phyloP scores from a whole-genome alignment of 2,797 vertebrate species.

The Rhodeus uyekii region DNA sequence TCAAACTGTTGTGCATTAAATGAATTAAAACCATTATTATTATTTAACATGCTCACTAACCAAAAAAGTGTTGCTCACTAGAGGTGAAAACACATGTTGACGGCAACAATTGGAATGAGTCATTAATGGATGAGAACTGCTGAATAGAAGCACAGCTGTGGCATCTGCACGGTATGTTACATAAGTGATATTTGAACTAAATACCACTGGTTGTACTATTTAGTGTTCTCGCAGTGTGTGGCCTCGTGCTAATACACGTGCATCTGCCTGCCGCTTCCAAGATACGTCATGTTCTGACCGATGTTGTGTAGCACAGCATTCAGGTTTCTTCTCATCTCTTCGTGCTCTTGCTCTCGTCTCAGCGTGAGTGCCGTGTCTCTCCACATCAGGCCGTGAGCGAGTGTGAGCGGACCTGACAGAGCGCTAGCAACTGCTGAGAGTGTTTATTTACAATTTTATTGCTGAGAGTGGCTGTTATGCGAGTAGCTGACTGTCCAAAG shows the following conservation, averaged over 20 bases:
- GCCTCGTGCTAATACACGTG: constrained; percentile 21
- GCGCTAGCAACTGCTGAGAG: neutral
- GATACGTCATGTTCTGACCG: neutral
- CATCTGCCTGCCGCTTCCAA: too few relatives aligned
- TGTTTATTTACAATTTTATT: neutral
- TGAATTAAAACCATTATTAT: neutral
- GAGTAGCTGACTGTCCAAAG: neutral
- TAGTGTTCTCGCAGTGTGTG: constrained; percentile 1
- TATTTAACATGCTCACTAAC: neutral
- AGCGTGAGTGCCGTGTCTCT: constrained; percentile 1
- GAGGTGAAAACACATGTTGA: neutral
- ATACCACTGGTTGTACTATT: constrained; percentile 19
- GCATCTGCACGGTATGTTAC: constrained; percentile 27
- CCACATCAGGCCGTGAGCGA: constrained; percentile 6
- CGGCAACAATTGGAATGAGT: neutral
- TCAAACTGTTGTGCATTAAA: neutral
- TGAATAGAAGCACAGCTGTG: neutral
- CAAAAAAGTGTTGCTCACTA: neutral
- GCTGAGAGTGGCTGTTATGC: constrained; percentile 9
- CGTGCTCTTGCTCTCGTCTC: neutral
- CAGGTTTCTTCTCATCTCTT: neutral
- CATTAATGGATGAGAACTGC: constrained; percentile 25
- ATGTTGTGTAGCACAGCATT: neutral
- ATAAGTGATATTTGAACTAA: constrained; percentile 51
- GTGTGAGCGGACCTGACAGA: neutral